These are phyloP conservation scores for Amblyraja radiata DNA, from an alignment of 2,797 vertebrate species.

Conservation along the genomic window DNA sequence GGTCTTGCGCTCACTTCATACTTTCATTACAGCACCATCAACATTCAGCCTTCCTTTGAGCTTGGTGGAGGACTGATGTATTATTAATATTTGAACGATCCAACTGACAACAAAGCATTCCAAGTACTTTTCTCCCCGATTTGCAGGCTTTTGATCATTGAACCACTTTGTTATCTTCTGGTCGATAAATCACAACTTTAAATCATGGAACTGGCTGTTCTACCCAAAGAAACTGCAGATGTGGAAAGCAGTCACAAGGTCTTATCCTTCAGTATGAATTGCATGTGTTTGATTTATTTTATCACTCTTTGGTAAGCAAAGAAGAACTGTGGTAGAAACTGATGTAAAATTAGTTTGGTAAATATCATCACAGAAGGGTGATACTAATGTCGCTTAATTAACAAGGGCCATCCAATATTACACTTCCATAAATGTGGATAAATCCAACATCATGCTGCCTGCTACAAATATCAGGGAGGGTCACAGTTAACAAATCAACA, in stretches of 20 bases:
- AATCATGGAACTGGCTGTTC: conserved; percentile 24
- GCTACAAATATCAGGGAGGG: not conserved
- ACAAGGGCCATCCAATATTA: not conserved
- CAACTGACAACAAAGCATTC: not conserved
- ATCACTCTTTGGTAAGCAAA: not conserved
- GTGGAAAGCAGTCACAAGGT: not conserved
- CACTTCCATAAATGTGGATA: not conserved
- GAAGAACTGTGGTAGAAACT: not conserved
- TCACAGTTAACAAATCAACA: not conserved
- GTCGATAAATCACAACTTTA: not conserved
- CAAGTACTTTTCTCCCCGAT: not conserved
- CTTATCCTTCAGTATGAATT: not conserved
- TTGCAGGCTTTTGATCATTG: not conserved
- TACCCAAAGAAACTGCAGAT: not conserved
- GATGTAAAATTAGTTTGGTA: not conserved
- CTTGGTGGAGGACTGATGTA: not conserved
- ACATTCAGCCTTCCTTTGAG: not conserved
- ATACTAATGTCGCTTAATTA: not conserved
- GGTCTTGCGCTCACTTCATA: not conserved
- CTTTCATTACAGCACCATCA: not conserved
- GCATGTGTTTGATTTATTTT: not conserved
- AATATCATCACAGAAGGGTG: not conserved
- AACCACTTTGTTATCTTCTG: not conserved
- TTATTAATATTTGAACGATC: not conserved
- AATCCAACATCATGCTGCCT: not conserved